A percentile compares a stretch with the other conserved stretches of the same genome.
These are phyloP conservation scores for Laticauda laticaudata DNA, from an alignment of 2,113 vertebrate species.

Conservation along the genomic window DNA sequence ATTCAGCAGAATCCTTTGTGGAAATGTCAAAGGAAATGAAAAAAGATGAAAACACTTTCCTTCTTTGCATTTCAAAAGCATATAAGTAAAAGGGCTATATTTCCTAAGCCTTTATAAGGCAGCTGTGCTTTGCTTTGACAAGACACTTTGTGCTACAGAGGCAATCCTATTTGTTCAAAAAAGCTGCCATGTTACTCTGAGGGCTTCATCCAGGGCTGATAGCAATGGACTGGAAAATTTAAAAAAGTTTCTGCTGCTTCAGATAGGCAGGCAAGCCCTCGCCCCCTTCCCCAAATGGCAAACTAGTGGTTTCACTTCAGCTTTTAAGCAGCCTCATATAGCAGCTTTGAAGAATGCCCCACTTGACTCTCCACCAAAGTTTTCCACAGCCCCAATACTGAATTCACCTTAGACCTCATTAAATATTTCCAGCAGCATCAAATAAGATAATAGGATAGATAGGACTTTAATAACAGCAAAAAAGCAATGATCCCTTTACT, in stretches of 20 bases:
- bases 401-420: not conserved
- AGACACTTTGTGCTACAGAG: not conserved
- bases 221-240: not conserved
- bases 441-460: not conserved
- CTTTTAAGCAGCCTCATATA: not conserved
- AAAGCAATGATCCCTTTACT: not conserved
- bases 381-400: not conserved
- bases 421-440: constrained; percentile 1
- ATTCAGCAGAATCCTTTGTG: not conserved
- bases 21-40: not conserved
- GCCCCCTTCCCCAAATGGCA: not conserved
- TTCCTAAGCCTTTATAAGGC: not conserved
- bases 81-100: not conserved
- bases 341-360: not conserved
- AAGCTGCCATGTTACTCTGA: not conserved
- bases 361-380: not conserved
- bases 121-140: not conserved
- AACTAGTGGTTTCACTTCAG: not conserved
- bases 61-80: constrained; percentile 14
- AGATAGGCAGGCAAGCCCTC: not conserved
- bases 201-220: not conserved
- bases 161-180: not conserved
- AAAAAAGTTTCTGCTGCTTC: not conserved
- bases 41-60: constrained; percentile 3
- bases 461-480: not conserved